Evolutionary conservation across 1,140 invertebrate genomes (phyloP).

Genomic region (Lepidurus couesii): DNA sequence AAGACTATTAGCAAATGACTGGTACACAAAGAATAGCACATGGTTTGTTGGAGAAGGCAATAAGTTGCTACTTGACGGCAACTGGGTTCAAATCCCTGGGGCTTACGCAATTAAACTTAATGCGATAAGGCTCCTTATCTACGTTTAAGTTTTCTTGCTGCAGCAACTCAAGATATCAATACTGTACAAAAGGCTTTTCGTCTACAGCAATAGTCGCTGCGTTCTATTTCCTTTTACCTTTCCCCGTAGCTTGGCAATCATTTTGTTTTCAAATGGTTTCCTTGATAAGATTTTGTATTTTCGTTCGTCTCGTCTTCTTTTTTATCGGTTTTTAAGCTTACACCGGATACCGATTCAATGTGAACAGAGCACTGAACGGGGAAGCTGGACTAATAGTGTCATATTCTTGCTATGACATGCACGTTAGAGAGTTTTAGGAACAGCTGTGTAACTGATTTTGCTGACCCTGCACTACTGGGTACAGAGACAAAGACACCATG

Average conservation of each 20-base stretch:
- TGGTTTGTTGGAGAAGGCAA: too few relatives aligned
- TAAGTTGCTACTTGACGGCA: too few relatives aligned
- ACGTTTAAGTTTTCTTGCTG: too few relatives aligned
- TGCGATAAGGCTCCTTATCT: too few relatives aligned
- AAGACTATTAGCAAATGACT: too few relatives aligned
- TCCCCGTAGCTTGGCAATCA: constrained; percentile 2
- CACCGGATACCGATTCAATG: not conserved
- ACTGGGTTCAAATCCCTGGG: too few relatives aligned
- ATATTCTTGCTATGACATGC: not conserved
- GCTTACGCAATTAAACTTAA: too few relatives aligned
- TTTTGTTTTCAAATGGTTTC: not conserved
- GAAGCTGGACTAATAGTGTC: not conserved
- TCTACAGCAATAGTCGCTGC: not conserved
- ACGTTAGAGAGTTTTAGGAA: not conserved
- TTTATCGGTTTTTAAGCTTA: not conserved
- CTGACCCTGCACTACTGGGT: not conserved
- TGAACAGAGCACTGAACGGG: not conserved
- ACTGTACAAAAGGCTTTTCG: too few relatives aligned
- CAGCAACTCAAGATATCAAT: too few relatives aligned
- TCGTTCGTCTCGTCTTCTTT: not conserved
- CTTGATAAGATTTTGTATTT: not conserved
- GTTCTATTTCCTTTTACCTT: not conserved
- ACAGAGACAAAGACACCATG: not conserved
- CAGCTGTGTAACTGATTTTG: not conserved
- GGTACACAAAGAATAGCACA: too few relatives aligned